These are phyloP conservation scores for Camponotus fellah DNA, from an alignment of 2,888 invertebrate species.

Conservation along the genomic window DNA sequence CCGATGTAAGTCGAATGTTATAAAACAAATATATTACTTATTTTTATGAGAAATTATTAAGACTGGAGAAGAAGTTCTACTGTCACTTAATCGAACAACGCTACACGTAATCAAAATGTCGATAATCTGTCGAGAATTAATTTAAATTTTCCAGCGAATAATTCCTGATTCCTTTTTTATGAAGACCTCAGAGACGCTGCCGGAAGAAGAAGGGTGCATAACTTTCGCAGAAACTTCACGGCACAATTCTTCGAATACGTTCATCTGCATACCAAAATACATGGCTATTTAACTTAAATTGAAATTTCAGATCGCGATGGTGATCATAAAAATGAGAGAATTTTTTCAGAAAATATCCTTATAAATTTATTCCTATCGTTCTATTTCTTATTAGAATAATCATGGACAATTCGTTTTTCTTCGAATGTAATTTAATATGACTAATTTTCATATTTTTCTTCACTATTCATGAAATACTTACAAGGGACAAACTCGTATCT, in stretches of 20 bases:
- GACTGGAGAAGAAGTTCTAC: not conserved
- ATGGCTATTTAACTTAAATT: slow-evolving; percentile 51
- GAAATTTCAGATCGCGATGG: slow-evolving; percentile 35
- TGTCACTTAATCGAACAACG: not conserved
- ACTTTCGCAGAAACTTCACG: slow-evolving; percentile 18
- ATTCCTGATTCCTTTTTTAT: slow-evolving; percentile 6
- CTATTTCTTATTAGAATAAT: slow-evolving; percentile 10
- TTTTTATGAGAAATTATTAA: not conserved
- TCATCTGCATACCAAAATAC: slow-evolving; percentile 50
- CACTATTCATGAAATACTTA: slow-evolving; percentile 20
- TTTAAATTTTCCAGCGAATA: slow-evolving; percentile 15
- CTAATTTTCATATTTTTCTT: slow-evolving; percentile 29
- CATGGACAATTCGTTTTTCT: slow-evolving; percentile 5
- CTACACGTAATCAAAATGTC: not conserved
- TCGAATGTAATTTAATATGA: slow-evolving; percentile 35
- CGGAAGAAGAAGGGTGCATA: slow-evolving; percentile 10
- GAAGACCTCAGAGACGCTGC: not conserved
- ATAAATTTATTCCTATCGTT: slow-evolving; percentile 22
- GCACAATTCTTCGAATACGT: slow-evolving; percentile 38
- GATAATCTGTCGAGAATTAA: not conserved
- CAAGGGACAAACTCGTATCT: slow-evolving; percentile 24
- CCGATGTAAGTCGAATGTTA: slow-evolving; percentile 33
- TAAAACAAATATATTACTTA: not conserved
- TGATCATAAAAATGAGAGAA: slow-evolving; percentile 26
- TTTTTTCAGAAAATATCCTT: slow-evolving; percentile 30